Percentiles rank a stretch among this genome's conserved stretches.
phyloP scores from a whole-genome alignment of 2,113 vertebrate species.

The Sapayoa aenigma region DNA sequence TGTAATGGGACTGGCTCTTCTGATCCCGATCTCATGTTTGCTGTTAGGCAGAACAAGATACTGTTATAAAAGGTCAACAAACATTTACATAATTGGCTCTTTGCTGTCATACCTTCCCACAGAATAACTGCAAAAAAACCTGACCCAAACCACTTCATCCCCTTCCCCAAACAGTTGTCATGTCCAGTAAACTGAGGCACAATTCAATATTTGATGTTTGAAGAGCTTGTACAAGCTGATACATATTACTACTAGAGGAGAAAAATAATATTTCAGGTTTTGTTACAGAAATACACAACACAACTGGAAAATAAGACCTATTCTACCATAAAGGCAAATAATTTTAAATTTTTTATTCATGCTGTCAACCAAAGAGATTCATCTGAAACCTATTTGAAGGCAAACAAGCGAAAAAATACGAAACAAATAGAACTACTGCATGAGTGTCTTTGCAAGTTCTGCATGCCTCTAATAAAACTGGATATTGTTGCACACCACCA shows the following conservation, averaged over 20 bases:
- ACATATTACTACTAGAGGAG: not conserved
- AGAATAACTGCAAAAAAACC: not conserved
- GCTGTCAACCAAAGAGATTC: not conserved
- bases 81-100: not conserved
- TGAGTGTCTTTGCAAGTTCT: not conserved
- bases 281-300: not conserved
- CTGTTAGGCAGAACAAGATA: conserved; percentile 50
- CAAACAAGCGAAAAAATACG: not conserved
- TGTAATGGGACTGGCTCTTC: conserved; percentile 70
- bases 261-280: not conserved
- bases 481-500: not conserved
- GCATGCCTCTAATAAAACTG: not conserved
- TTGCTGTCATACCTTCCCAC: not conserved
- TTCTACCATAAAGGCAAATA: not conserved
- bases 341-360: not conserved
- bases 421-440: not conserved
- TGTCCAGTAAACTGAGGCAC: not conserved
- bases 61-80: not conserved
- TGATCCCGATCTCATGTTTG: not conserved
- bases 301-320: not conserved
- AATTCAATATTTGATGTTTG: not conserved
- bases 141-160: not conserved
- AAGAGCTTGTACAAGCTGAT: not conserved
- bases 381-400: not conserved
- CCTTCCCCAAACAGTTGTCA: not conserved